A percentile compares a stretch with the other conserved stretches of the same genome.
phyloP scores from a whole-genome alignment of 2,113 vertebrate genomes.

The Myotis davidii region DNA sequence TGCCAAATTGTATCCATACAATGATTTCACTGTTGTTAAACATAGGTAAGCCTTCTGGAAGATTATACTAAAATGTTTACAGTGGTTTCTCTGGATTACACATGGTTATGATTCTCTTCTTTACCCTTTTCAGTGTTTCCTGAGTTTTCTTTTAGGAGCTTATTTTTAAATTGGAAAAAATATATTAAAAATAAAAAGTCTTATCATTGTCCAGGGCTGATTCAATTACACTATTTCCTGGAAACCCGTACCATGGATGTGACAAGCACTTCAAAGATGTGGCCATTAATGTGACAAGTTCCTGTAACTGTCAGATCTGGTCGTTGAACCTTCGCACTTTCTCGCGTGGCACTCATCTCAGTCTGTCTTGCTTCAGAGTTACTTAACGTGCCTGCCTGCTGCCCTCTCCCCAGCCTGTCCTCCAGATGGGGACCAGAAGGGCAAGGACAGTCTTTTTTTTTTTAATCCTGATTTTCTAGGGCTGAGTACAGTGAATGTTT shows the following conservation, averaged over 20 bases:
- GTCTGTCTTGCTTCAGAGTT: not conserved
- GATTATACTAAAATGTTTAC: not conserved
- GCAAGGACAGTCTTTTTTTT: not conserved
- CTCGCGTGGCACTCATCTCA: not conserved
- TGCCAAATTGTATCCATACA: not conserved
- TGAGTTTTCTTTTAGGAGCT: not conserved
- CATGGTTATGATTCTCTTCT: not conserved
- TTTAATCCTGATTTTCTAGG: not conserved
- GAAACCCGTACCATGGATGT: not conserved
- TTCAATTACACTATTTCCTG: conserved; percentile 23
- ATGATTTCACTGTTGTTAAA: not conserved
- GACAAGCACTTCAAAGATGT: not conserved
- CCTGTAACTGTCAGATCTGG: not conserved
- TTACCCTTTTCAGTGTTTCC: not conserved
- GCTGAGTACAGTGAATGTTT: not conserved
- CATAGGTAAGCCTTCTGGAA: not conserved
- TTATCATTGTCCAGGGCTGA: conserved; percentile 11
- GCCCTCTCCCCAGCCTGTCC: not conserved
- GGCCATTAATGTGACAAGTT: not conserved
- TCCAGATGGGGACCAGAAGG: not conserved
- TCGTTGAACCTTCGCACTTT: not conserved
- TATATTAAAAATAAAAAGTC: not conserved
- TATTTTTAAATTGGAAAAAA: conserved; percentile 32
- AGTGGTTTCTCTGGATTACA: not conserved
- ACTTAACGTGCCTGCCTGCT: not conserved